phyloP scores from a whole-genome alignment of 2,888 invertebrate species.

The Horisme vitalbata region DNA sequence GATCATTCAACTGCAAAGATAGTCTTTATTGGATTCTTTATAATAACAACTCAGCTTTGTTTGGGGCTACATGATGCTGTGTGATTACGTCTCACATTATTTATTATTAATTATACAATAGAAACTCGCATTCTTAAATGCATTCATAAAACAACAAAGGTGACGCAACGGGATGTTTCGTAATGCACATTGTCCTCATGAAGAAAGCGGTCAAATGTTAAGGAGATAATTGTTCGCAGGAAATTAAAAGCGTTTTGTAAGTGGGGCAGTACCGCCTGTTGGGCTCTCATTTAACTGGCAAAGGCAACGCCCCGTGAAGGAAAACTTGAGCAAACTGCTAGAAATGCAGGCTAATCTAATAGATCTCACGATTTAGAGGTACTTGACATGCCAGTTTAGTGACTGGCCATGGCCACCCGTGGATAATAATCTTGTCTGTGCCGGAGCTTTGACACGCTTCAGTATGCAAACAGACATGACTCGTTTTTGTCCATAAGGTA shows the following conservation, averaged over 20 bases:
- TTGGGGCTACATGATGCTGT: too few species aligned
- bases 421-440: constrained; percentile 24
- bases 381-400: constrained; percentile 33
- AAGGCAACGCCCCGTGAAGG: constrained; percentile 35
- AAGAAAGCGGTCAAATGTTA: constrained; percentile 82
- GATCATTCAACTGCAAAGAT: neutral
- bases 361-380: constrained; percentile 44
- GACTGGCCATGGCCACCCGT: constrained; percentile 18
- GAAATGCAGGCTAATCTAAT: constrained; percentile 38
- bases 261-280: constrained; percentile 59
- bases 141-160: constrained; percentile 26
- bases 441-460: constrained; percentile 19
- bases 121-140: constrained; percentile 16
- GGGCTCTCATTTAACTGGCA: constrained; percentile 16
- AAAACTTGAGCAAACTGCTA: constrained; percentile 41
- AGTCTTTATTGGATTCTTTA: constrained; percentile 2
- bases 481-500: constrained; percentile 4
- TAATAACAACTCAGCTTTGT: too few species aligned
- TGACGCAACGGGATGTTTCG: constrained; percentile 58
- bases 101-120: constrained; percentile 4
- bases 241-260: constrained; percentile 78
- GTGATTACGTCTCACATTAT: too few species aligned
- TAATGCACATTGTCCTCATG: constrained; percentile 60
- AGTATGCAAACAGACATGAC: constrained; percentile 19
- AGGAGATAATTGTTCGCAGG: constrained; percentile 80